phyloP scores from a whole-genome alignment of 2,113 vertebrate genomes.

The Cyphomyrus discorhynchus region DNA sequence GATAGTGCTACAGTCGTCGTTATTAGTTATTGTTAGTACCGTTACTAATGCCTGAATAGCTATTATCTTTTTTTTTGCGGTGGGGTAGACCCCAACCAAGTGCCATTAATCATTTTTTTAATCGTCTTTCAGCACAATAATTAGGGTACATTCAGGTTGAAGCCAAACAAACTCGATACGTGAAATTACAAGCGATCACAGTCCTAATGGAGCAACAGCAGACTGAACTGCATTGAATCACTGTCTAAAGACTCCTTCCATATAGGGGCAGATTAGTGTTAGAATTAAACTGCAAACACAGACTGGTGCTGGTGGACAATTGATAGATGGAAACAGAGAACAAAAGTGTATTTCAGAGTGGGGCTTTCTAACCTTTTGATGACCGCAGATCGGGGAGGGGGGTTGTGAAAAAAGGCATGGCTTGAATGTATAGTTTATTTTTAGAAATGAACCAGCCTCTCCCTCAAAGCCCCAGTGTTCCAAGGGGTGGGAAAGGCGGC shows the following conservation, averaged over 20 bases:
- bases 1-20: background rate
- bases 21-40: background rate
- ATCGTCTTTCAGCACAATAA: background rate
- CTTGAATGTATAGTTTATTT: background rate
- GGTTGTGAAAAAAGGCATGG: background rate
- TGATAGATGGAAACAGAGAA: background rate
- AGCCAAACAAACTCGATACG: background rate
- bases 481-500: background rate
- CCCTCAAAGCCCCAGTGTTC: background rate
- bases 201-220: background rate
- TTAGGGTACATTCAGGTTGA: background rate
- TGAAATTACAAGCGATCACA: background rate
- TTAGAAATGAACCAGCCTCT: background rate
- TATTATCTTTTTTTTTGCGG: background rate
- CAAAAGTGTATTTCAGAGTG: background rate
- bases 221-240: background rate
- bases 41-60: background rate
- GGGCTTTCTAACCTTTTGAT: background rate
- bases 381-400: background rate
- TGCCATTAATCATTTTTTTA: background rate
- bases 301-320: background rate
- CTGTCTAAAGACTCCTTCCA: conserved; percentile 8
- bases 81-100: background rate
- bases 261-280: background rate
- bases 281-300: background rate